phyloP scores from a whole-genome alignment of 2,888 invertebrate genomes.

The Colletes collaris region DNA sequence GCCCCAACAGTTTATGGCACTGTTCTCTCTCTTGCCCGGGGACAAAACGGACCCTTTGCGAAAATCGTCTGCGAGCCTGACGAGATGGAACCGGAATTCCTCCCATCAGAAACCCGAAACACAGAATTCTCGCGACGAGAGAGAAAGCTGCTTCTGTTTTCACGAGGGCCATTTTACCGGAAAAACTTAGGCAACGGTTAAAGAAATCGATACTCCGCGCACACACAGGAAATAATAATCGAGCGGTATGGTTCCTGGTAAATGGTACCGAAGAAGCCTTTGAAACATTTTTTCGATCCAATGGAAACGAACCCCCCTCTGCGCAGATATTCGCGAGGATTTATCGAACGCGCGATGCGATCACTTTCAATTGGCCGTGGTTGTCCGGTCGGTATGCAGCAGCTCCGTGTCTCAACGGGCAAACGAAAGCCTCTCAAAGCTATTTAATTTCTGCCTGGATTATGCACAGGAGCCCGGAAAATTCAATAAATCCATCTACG shows the following conservation, averaged over 20 bases:
- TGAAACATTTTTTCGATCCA: neutral
- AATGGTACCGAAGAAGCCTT: neutral
- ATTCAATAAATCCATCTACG: constrained; percentile 24
- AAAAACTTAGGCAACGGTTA: too few species aligned
- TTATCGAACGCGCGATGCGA: constrained; percentile 19
- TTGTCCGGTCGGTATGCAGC: too few species aligned
- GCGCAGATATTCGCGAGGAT: constrained; percentile 3
- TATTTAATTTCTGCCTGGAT: constrained; percentile 19
- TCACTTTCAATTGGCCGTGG: constrained; percentile 13
- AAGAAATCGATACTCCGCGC: too few species aligned
- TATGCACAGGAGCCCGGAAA: constrained; percentile 23
- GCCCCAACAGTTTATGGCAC: constrained; percentile 47
- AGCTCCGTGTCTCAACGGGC: neutral
- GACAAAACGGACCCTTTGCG: constrained; percentile 36
- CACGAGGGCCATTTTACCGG: too few species aligned
- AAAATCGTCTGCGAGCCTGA: constrained; percentile 29
- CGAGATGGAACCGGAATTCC: constrained; percentile 61
- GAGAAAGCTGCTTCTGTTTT: neutral
- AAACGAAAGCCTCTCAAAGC: constrained; percentile 13
- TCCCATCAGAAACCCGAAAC: constrained; percentile 14
- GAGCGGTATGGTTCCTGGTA: neutral
- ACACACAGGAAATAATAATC: too few species aligned
- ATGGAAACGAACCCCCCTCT: neutral
- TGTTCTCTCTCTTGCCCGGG: constrained; percentile 5
- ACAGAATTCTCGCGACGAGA: too few species aligned